A percentile compares a stretch with the other conserved stretches of the same genome.
Conservation (phyloP, 2,888 invertebrate species). For the Eretmocerus hayati region DNA sequence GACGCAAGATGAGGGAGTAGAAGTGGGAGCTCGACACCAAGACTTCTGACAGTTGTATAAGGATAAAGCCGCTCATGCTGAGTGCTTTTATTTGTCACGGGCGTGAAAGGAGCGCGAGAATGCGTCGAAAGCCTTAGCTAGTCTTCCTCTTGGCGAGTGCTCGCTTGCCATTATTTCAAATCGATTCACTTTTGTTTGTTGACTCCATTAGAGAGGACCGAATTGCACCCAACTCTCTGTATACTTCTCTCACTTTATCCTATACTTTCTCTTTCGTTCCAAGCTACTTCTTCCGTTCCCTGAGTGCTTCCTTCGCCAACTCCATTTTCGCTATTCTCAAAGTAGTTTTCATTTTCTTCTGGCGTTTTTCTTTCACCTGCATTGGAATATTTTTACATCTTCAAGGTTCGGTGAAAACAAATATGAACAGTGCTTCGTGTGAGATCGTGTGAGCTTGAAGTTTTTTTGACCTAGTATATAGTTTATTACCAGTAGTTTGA, state of each 20-base stretch:
- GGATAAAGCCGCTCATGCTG: slow-evolving; percentile 43
- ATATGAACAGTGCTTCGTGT: too few relatives aligned
- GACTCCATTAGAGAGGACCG: slow-evolving; percentile 38
- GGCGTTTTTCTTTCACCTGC: too few relatives aligned
- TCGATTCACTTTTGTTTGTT: slow-evolving; percentile 44
- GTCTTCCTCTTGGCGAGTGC: slow-evolving; percentile 12
- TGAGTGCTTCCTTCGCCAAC: not conserved
- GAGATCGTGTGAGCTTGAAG: too few relatives aligned
- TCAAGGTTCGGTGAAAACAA: too few relatives aligned
- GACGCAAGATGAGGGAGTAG: slow-evolving; percentile 26
- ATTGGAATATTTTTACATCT: too few relatives aligned
- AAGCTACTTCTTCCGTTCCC: not conserved
- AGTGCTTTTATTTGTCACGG: slow-evolving; percentile 44
- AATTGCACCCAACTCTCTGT: not conserved
- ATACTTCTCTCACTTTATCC: not conserved
- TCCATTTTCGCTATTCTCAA: too few relatives aligned
- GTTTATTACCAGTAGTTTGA: too few relatives aligned
- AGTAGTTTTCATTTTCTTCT: too few relatives aligned
- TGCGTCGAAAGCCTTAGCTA: slow-evolving; percentile 18
- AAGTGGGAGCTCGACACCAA: too few relatives aligned
- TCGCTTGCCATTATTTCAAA: slow-evolving; percentile 42
- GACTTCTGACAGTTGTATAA: slow-evolving; percentile 43
- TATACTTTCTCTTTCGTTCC: not conserved
- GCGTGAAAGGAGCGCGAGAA: slow-evolving; percentile 25
- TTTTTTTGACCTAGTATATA: too few relatives aligned